Evolutionary conservation across 53 echinoderm and acorn worm species (phyloP), one percentile per base, ranked within the genome.

Genomic region (Echinometra lucunter): DNA sequence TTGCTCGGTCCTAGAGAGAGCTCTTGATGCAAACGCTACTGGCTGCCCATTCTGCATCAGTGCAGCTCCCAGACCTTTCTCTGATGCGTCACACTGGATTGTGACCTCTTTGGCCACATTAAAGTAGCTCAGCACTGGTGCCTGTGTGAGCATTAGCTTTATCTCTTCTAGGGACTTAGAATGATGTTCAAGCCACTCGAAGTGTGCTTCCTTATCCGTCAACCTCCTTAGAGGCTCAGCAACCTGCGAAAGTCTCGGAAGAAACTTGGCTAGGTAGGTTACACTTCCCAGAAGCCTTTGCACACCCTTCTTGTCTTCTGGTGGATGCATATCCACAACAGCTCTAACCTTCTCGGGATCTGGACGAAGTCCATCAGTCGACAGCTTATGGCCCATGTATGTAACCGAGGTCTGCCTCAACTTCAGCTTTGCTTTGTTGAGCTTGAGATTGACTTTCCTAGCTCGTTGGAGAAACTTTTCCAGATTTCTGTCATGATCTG

Each of bases 121-220:
- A 58, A 95, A 96, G 95, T 94, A 97, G 2, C 93, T 82, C 23
- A 97, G 93, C 12, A 97, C 97, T 67, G 95, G 97, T 19, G 95
- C 49, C 4, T 82, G 37, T 34, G 92, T 88, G 37, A 97, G 67
- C 91, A 97, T 70, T 12, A 60, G 56, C 55, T 92, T 69, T 23
- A 97, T 85, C 66, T 94, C 75, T 4, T 91, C 42, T 18, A 95
- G 94, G 32, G 95, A 66, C 27, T 97, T 83, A 44, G 70, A 93
- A 37, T 96, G 96, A 35, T 94, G 60, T 85, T 56, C 58, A 66
- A 74, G 44, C 97, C 97, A 97, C 85, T 92, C 95, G 72, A 94
- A 95, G 25, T 49, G 85, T 47, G 60, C 44, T 63, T 94, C 95
- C 57, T 92, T 92, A 47, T 95, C 92, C 3, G 95, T 95, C 44